phyloP scores from a whole-genome alignment of 2,797 vertebrate species.

The Sebastes trivittatus region DNA sequence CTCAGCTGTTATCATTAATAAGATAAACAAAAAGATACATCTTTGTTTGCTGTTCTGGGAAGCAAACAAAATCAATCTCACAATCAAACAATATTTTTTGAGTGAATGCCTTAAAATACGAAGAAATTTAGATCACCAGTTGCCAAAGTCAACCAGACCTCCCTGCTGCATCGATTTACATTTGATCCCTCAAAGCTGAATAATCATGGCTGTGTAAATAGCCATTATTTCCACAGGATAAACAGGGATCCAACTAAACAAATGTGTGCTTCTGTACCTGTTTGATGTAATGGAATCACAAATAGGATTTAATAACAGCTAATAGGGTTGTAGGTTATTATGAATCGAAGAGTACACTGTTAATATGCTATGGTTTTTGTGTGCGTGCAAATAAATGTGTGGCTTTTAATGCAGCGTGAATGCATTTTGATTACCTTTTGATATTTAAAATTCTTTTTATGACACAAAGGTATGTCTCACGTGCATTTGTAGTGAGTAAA shows the following conservation, averaged over 20 bases:
- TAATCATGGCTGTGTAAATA: slow-evolving; percentile 92
- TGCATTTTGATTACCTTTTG: slow-evolving; percentile 12
- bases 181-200: slow-evolving; percentile 87
- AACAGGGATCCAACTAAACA: slow-evolving; percentile 74
- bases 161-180: slow-evolving; percentile 86
- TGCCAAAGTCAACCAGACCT: slow-evolving; percentile 64
- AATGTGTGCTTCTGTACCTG: slow-evolving; percentile 69
- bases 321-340: slow-evolving; percentile 68
- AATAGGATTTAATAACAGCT: slow-evolving; percentile 74
- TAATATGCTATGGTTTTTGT: slow-evolving; percentile 29
- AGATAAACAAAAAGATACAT: background rate
- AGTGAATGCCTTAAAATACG: slow-evolving; percentile 1
- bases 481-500: background rate
- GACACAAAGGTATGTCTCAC: background rate
- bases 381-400: background rate
- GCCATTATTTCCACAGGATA: slow-evolving; percentile 84
- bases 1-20: background rate
- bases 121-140: slow-evolving; percentile 38
- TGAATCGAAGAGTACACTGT: slow-evolving; percentile 40
- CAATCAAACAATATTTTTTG: slow-evolving; percentile 1
- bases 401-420: slow-evolving; percentile 11
- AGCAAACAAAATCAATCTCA: slow-evolving; percentile 1
- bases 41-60: background rate
- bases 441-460: slow-evolving; percentile 5
- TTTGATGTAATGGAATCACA: slow-evolving; percentile 77